A percentile compares a stretch with the other conserved stretches of the same genome.
Conservation (phyloP, 2,113 vertebrate species). For the Oncorhynchus mykiss region DNA sequence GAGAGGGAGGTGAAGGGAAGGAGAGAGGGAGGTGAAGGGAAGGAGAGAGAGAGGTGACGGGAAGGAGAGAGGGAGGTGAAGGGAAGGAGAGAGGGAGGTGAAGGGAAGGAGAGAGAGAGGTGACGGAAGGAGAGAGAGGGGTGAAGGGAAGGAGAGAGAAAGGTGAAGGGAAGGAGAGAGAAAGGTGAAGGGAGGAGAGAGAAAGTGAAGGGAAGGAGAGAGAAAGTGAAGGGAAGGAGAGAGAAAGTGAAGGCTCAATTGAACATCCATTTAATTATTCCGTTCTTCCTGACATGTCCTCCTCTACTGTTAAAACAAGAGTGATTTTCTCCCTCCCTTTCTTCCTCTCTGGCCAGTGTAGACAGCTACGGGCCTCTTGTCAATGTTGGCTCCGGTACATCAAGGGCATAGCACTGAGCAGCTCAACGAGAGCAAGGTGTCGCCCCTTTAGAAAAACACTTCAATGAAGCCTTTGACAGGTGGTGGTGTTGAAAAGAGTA, state of each 20-base stretch:
- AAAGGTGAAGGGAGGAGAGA: too few relatives aligned
- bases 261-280: conserved; percentile 11
- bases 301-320: conserved; percentile 28
- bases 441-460: conserved; percentile 59
- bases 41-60: neutral
- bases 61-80: too few relatives aligned
- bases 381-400: conserved; percentile 44
- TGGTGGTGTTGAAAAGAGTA: conserved; percentile 55
- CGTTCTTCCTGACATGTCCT: conserved; percentile 21
- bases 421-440: conserved; percentile 36
- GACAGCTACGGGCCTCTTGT: conserved; percentile 47
- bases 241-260: neutral
- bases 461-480: conserved; percentile 63
- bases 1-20: too few relatives aligned
- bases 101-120: too few relatives aligned
- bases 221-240: neutral
- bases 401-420: conserved; percentile 47
- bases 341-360: conserved; percentile 37
- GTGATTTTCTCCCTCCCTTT: conserved; percentile 36
- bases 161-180: too few relatives aligned
- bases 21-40: too few relatives aligned
- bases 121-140: too few relatives aligned
- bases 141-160: neutral
- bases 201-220: too few relatives aligned
- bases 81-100: too few relatives aligned